Evolutionary conservation across 1,140 invertebrate species (phyloP).

Genomic region (Ruditapes philippinarum): DNA sequence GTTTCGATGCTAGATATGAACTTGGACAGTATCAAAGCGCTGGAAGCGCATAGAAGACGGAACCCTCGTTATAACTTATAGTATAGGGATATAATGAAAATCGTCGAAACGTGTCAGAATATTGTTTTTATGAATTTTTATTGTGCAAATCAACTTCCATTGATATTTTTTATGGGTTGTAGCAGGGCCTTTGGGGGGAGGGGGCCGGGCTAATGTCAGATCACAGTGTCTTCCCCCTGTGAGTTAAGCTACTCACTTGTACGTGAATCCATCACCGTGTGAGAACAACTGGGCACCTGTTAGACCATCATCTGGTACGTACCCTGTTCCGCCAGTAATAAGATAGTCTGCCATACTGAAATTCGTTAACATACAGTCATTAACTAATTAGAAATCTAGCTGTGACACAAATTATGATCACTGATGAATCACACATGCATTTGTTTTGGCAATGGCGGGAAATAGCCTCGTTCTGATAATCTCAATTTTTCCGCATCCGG

Average conservation of each 20-base stretch:
- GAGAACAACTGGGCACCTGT: slow-evolving; percentile 93
- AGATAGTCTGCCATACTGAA: slow-evolving; percentile 88
- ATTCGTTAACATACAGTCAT: slow-evolving; percentile 8
- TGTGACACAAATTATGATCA: not conserved
- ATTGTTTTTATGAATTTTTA: no score
- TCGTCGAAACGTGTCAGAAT: no score
- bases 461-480: slow-evolving; percentile 47
- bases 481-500: not conserved
- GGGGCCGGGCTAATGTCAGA: no score
- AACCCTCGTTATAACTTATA: no score
- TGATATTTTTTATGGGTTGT: no score
- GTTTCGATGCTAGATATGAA: no score
- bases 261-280: slow-evolving; percentile 95
- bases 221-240: no score
- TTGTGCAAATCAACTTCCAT: no score
- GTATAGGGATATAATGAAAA: no score
- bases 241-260: slow-evolving; percentile 89
- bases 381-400: not conserved
- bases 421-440: slow-evolving; percentile 34
- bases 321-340: slow-evolving; percentile 87
- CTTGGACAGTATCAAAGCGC: no score
- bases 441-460: slow-evolving; percentile 51
- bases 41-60: no score
- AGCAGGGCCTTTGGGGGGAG: no score
- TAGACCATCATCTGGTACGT: slow-evolving; percentile 90